Evolutionary conservation across 2,888 invertebrate species (phyloP).

Genomic region (Tachystola acroxantha): DNA sequence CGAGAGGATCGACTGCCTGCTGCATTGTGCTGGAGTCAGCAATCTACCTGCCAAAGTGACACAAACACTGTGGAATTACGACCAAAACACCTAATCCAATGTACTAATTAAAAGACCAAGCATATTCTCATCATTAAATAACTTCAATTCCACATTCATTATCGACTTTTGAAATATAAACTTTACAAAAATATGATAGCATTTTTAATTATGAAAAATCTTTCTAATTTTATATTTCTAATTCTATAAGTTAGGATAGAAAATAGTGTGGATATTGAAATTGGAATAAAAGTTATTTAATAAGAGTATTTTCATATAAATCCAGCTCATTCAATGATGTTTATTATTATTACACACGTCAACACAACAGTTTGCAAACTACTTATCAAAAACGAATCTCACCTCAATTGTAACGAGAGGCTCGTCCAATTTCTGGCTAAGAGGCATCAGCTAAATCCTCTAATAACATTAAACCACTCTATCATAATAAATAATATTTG

Average conservation of each 20-base stretch:
- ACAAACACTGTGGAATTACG: constrained; percentile 46
- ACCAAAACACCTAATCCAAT: constrained; percentile 13
- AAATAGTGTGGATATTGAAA: too few relatives aligned
- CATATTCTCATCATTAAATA: too few relatives aligned
- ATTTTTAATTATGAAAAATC: too few relatives aligned
- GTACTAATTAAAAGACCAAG: constrained; percentile 9
- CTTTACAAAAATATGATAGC: too few relatives aligned
- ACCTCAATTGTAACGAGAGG: constrained; percentile 78
- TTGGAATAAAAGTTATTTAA: too few relatives aligned
- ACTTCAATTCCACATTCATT: too few relatives aligned
- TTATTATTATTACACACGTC: too few relatives aligned
- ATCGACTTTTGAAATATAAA: too few relatives aligned
- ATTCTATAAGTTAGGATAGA: too few relatives aligned
- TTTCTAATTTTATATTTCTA: too few relatives aligned
- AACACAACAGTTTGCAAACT: neutral
- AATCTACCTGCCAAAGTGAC: constrained; percentile 74
- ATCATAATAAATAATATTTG: constrained; percentile 65
- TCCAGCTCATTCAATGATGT: too few relatives aligned
- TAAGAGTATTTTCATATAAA: too few relatives aligned
- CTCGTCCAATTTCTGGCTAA: constrained; percentile 75
- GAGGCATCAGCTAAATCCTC: constrained; percentile 78
- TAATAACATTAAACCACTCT: constrained; percentile 67
- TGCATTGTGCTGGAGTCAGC: constrained; percentile 79
- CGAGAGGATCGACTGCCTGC: constrained; percentile 76
- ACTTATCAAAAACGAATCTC: constrained; percentile 36